These are phyloP conservation scores for Liposcelis brunnea DNA, from an alignment of 2,888 invertebrate species.

Conservation along the genomic window DNA sequence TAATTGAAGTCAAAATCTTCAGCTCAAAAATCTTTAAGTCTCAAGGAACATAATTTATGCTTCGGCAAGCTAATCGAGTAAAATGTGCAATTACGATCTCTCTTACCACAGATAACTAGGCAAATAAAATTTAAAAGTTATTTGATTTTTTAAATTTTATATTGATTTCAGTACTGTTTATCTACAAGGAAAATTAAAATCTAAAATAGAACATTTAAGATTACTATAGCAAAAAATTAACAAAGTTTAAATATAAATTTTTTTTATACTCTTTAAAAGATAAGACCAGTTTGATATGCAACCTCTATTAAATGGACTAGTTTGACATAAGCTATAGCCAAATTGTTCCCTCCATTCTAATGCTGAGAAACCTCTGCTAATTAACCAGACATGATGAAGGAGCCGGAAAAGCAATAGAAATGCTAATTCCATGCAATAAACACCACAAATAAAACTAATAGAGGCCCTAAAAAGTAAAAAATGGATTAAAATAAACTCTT, in stretches of 20 bases:
- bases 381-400: conserved; percentile 27
- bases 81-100: too few species aligned
- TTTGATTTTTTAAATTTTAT: too few species aligned
- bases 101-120: too few species aligned
- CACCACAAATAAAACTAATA: conserved; percentile 36
- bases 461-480: conserved; percentile 30
- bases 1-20: too few species aligned
- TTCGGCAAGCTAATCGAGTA: too few species aligned
- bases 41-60: too few species aligned
- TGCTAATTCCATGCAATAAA: conserved; percentile 28
- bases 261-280: conserved; percentile 15
- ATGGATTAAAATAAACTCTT: conserved; percentile 11
- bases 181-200: too few species aligned
- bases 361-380: conserved; percentile 32
- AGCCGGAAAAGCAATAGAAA: conserved; percentile 24
- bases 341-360: conserved; percentile 29
- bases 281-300: conserved; percentile 18
- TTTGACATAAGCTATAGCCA: conserved; percentile 15
- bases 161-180: too few species aligned
- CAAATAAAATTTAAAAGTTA: too few species aligned
- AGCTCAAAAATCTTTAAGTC: too few species aligned
- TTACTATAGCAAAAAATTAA: too few species aligned
- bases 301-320: conserved; percentile 18
- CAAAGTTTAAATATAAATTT: background rate
- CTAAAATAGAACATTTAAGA: too few species aligned